These are phyloP conservation scores for Anastrepha obliqua DNA, from an alignment of 1,140 invertebrate genomes.

Conservation along the genomic window DNA sequence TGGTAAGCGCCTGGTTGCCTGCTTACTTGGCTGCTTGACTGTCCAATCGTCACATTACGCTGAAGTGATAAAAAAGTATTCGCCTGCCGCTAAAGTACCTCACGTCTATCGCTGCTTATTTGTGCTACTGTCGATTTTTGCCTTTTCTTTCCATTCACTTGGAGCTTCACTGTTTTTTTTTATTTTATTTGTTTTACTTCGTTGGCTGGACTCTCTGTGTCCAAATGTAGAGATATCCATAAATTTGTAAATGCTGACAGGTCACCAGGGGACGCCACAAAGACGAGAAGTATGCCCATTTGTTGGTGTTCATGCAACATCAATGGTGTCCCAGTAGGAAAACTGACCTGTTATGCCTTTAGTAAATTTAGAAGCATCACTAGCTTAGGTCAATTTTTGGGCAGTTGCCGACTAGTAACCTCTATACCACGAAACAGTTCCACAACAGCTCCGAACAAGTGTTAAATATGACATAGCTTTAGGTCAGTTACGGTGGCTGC, in stretches of 20 bases:
- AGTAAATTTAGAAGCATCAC: not conserved
- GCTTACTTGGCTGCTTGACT: conserved; percentile 14
- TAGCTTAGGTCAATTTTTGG: not conserved
- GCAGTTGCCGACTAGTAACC: no score
- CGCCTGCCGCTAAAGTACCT: not conserved
- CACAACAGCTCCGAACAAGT: no score
- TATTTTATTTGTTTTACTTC: not conserved
- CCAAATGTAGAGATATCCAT: conserved; percentile 52
- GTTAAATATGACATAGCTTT: no score
- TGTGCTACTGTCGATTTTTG: not conserved
- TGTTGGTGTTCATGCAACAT: not conserved
- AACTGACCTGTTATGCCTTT: no score
- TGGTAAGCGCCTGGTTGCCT: not conserved
- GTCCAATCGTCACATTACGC: conserved; percentile 31
- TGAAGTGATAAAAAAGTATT: not conserved
- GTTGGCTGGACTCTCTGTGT: not conserved
- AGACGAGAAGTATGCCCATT: not conserved
- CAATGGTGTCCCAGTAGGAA: no score
- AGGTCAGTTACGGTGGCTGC: no score
- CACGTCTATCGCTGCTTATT: not conserved
- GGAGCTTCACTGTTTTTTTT: not conserved
- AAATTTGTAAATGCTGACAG: conserved; percentile 54
- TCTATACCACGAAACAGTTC: no score
- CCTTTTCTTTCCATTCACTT: not conserved
- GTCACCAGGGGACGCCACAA: conserved; percentile 25